Conservation (phyloP, 2,888 invertebrate species). For the Teleiodes luculella region DNA sequence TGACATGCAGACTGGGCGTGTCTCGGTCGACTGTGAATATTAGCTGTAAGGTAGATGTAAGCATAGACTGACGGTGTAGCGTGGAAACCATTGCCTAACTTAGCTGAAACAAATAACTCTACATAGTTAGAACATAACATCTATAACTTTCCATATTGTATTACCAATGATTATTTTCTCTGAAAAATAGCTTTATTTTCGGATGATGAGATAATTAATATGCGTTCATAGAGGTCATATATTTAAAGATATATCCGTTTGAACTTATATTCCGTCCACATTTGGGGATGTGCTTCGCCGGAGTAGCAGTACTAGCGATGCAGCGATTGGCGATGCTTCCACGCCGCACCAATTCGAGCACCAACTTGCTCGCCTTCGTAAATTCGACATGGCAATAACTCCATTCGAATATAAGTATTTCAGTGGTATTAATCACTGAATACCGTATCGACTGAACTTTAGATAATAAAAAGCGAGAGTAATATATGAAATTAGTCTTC, state of each 20-base stretch:
- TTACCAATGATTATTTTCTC: not conserved
- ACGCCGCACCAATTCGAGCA: constrained; percentile 43
- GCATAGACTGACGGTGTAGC: constrained; percentile 65
- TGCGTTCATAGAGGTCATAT: constrained; percentile 4
- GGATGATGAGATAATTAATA: not conserved
- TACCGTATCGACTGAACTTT: constrained; percentile 71
- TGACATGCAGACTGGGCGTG: constrained; percentile 47
- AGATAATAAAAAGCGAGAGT: constrained; percentile 61
- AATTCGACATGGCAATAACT: constrained; percentile 48
- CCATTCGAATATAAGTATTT: constrained; percentile 52
- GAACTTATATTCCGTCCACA: constrained; percentile 71
- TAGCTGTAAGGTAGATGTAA: constrained; percentile 54
- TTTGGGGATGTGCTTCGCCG: constrained; percentile 59
- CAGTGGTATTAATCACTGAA: constrained; percentile 66
- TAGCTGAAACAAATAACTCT: not conserved
- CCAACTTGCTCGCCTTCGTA: constrained; percentile 16
- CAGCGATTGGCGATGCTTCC: constrained; percentile 47
- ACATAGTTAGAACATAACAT: not conserved
- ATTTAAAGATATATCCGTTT: constrained; percentile 9
- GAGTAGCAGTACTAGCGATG: no score
- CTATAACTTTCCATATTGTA: constrained; percentile 1
- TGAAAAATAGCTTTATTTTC: constrained; percentile 1
- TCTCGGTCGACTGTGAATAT: constrained; percentile 70
- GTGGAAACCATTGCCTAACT: constrained; percentile 47
- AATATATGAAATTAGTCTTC: constrained; percentile 64